Evolutionary conservation across 2,888 invertebrate genomes (phyloP).

Genomic region (Xestia ashworthii): DNA sequence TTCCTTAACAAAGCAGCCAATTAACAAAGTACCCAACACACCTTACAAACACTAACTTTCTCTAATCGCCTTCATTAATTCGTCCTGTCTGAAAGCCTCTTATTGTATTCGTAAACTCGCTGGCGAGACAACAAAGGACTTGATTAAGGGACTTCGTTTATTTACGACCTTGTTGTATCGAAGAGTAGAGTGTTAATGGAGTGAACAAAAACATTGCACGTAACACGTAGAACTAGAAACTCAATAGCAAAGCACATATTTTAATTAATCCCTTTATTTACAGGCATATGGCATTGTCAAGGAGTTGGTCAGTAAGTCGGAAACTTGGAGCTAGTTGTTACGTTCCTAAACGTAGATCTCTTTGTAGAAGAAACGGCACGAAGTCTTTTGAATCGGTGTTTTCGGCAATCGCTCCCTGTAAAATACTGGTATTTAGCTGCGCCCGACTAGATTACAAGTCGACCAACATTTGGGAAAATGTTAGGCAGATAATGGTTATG

Average conservation of each 20-base stretch:
- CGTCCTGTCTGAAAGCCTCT: conserved; percentile 59
- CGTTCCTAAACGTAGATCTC: neutral
- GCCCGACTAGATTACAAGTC: neutral
- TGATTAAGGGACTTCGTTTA: conserved; percentile 61
- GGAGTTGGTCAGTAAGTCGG: neutral
- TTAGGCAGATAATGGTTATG: neutral
- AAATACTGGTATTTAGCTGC: neutral
- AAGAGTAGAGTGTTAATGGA: conserved; percentile 29
- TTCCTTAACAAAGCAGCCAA: conserved; percentile 27
- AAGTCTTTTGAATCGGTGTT: neutral
- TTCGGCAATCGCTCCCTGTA: neutral
- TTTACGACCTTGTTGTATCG: conserved; percentile 48
- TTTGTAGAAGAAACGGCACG: neutral
- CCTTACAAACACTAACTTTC: conserved; percentile 51
- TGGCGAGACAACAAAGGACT: conserved; percentile 75
- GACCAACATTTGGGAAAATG: neutral
- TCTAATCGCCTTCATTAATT: conserved; percentile 64
- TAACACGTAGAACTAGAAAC: neutral
- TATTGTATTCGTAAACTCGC: conserved; percentile 60
- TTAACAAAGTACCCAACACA: conserved; percentile 45
- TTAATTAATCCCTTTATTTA: neutral
- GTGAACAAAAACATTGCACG: conserved; percentile 9
- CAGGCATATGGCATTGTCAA: neutral
- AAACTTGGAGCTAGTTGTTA: neutral
- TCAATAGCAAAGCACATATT: neutral